These are phyloP conservation scores for Muntiacus reevesi DNA, from an alignment of 2,113 vertebrate genomes.

Conservation along the genomic window DNA sequence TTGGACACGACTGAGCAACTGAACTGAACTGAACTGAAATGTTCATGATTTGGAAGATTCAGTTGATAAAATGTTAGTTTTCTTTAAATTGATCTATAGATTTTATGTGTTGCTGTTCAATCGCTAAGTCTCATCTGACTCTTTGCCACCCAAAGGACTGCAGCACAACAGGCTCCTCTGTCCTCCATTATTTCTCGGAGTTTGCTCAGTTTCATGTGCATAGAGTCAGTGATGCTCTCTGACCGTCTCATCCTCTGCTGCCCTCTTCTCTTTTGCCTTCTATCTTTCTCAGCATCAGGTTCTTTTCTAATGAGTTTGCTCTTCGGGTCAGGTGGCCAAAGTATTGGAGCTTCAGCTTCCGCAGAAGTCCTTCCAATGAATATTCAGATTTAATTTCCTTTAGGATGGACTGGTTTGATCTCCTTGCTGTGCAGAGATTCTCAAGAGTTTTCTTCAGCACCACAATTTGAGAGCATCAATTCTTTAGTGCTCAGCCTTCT, in stretches of 20 bases:
- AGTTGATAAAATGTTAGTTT: background rate
- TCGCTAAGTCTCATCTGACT: background rate
- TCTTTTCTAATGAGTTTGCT: background rate
- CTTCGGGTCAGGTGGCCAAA: background rate
- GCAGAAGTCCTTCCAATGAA: background rate
- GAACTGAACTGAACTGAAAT: background rate
- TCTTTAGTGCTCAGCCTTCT: background rate
- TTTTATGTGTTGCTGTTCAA: background rate
- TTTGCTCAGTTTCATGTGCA: background rate
- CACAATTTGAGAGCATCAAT: background rate
- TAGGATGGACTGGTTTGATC: background rate
- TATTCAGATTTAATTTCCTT: background rate
- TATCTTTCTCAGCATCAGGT: background rate
- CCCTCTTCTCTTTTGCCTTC: background rate
- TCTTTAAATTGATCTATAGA: background rate
- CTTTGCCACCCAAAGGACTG: background rate
- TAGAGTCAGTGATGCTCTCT: background rate
- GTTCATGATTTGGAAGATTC: background rate
- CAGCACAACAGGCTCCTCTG: background rate
- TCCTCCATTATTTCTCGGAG: background rate
- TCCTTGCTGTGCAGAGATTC: background rate
- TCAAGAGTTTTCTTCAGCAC: background rate
- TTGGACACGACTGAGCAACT: accelerated
- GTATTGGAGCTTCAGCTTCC: background rate
- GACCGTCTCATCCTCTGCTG: background rate